Conservation (phyloP, 2,797 vertebrate genomes). For the Cuculus canorus region DNA sequence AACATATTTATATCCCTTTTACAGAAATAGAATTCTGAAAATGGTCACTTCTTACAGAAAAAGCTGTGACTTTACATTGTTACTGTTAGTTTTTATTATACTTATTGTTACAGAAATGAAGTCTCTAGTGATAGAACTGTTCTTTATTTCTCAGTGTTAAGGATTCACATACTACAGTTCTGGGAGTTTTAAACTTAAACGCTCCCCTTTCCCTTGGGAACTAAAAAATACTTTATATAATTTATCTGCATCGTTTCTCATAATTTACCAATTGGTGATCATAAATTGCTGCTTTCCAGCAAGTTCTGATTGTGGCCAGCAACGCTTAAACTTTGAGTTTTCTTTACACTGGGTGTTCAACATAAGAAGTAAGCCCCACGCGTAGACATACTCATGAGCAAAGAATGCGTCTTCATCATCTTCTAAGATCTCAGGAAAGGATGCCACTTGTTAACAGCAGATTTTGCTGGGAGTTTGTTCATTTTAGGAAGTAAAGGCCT, state of each 20-base stretch:
- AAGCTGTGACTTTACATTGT: neutral
- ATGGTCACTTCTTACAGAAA: neutral
- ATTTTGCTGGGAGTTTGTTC: neutral
- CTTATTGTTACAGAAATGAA: neutral
- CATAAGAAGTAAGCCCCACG: neutral
- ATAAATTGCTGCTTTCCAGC: neutral
- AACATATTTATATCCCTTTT: neutral
- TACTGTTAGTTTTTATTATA: neutral
- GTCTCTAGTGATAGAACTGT: fast-evolving
- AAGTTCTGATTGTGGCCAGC: neutral
- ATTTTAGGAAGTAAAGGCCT: slow-evolving; percentile 64
- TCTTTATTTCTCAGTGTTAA: neutral
- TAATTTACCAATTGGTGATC: neutral
- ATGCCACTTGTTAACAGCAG: slow-evolving; percentile 2
- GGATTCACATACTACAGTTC: neutral
- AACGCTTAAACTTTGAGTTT: neutral
- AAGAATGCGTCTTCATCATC: neutral
- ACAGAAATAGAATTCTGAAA: neutral
- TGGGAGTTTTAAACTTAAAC: neutral
- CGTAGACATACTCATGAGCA: neutral
- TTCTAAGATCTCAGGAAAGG: slow-evolving; percentile 5
- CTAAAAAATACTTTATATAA: neutral
- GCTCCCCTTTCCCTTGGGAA: neutral
- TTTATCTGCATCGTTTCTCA: neutral
- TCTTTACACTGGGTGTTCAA: neutral